Evolutionary conservation across 2,113 vertebrate genomes (phyloP), one percentile per base, ranked within the genome.

Genomic region (Castor canadensis): DNA sequence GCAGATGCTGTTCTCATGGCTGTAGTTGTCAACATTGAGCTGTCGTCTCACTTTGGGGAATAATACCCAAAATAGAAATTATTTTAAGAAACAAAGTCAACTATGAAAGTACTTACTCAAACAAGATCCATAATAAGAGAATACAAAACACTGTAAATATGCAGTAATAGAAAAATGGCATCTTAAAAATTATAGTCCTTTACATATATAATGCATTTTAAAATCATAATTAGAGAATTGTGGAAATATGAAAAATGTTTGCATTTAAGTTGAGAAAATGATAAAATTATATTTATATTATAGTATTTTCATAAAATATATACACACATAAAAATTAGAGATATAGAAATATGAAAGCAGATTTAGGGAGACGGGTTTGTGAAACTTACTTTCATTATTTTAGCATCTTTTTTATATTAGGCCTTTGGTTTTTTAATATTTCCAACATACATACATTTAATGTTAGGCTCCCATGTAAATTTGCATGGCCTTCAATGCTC

Each of bases 231-330:
- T 89, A 67, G 1, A 30, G 43, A 38, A 35, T 87, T 84, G 13
- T 88, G 89, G 40, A 91, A 79, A 73, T 73, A 82, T 20, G 60
- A 82, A 72, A 89, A 71, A 66, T 52, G 26, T 69, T 87, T 80
- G 6, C 40, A 43, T 93, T 92, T 94, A 95, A 93, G 88, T 49
- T 97, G 26, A 81, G 52, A 76, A 93, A 84, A 72, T 82, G 40
- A n/a, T 90, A 60, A 43, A 69, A 60, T 71, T 87, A 17, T 69
- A 66, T 66, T 91, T 77, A 58, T 15, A 38, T 73, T 83, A 38
- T 85, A 7, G 5, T 93, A 47, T 40, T 58, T 92, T 91, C 38
- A 67, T 91, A 52, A 81, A 86, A 69, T 72, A 72, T 38, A n/a
- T 40, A 15, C 75, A 47, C 86, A 5, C 62, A 72, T 73, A 92